These are phyloP conservation scores for Phenacoccus solenopsis DNA, from an alignment of 1,140 invertebrate genomes.

Conservation along the genomic window DNA sequence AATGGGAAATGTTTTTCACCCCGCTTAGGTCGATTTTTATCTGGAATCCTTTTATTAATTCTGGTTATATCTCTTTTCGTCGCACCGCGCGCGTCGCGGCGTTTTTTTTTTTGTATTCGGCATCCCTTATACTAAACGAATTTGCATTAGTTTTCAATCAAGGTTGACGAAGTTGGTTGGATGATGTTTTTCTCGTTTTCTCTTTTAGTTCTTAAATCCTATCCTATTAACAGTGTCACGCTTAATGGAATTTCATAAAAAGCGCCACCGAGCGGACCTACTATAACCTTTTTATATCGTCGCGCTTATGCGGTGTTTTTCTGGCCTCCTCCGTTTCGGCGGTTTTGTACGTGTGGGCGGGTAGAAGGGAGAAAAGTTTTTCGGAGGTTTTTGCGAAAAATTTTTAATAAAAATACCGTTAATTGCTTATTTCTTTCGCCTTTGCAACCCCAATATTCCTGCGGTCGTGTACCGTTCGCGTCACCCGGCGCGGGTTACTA, in stretches of 20 bases:
- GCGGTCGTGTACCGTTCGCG: no score
- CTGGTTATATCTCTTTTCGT: constrained; percentile 21
- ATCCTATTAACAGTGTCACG: constrained; percentile 17
- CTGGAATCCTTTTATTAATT: constrained; percentile 14
- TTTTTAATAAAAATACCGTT: constrained; percentile 17
- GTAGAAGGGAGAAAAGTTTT: not conserved
- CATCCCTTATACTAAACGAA: not conserved
- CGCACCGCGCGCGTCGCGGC: not conserved
- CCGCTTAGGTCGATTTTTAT: constrained; percentile 23
- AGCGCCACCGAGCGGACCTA: not conserved
- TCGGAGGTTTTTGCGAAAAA: constrained; percentile 6
- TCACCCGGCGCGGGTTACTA: not conserved
- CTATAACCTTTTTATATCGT: not conserved
- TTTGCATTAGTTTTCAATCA: constrained; percentile 20
- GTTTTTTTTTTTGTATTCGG: constrained; percentile 14
- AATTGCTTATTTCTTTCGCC: constrained; percentile 1
- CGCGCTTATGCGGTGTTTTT: not conserved
- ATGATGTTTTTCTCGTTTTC: constrained; percentile 2
- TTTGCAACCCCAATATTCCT: not conserved
- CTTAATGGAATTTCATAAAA: constrained; percentile 17
- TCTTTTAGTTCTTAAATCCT: constrained; percentile 7
- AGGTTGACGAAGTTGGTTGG: constrained; percentile 5
- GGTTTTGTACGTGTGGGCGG: not conserved
- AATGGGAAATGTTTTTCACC: constrained; percentile 29
- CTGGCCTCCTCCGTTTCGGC: not conserved